Base-by-base conservation (phyloP, 2,113 vertebrate species). In the Hylia prasina region DNA sequence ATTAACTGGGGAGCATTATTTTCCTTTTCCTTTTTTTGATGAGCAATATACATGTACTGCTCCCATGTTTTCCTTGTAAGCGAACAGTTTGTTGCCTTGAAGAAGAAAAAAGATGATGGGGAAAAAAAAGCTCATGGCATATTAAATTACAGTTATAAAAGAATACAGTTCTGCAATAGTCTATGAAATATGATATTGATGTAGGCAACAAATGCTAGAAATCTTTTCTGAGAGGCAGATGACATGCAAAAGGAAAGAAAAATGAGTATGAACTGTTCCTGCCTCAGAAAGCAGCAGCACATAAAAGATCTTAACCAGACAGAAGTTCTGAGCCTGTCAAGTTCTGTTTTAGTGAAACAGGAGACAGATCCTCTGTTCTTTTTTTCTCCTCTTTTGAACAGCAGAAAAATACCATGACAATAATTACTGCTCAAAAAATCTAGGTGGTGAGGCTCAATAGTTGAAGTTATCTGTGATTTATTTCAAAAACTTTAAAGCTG, bases 301-400 rank as follows among this genome's bases (percentile, higher is more conserved):
- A 93, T 92, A 40, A 97, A 95, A 91, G 81, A 69, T 82, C 28
- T n/a, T 44, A 89, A 50, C 12, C 10, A 94, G 89, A 91, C 69
- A 94, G 61, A 51, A 95, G 54, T 94, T 95, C 72, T 87, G 37
- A 96, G 56, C 21, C 68, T 90, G 87, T 94, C 96, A 97, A 47
- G 45, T 85, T 82, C 60, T 92, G 53, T 54, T 96, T 77, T 60
- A 71, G 25, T 81, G 54, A 88, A 96, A 82, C 2, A 20, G 13
- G 8, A 93, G 73, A 92, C 63, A 92, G 63, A 76, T 68, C 53
- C 35, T 97, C 87, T 95, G 30, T 96, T 96, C 72, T 83, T 94
- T 93, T 91, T 63, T 6, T 6, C 6, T 4, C 4, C 3, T 68
- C 33, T 87, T 93, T 86, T 95, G 87, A 91, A 87, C 78, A 94